Base-by-base conservation (phyloP, 2,888 invertebrate genomes). In the Masnerella sp. region DNA sequence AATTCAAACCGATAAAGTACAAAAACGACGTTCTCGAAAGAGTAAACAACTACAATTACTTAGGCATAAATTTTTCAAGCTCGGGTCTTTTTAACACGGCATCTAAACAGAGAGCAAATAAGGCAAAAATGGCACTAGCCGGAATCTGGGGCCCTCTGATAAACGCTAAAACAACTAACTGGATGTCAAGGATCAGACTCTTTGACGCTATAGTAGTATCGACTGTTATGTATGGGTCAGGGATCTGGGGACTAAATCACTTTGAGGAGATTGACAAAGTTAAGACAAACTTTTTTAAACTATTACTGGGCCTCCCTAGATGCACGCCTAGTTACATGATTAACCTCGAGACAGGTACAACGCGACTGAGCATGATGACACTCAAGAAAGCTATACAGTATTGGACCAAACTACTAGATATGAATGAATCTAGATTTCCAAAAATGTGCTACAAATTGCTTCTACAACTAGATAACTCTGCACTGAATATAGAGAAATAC, bases 21-120 rank as follows among this genome's bases (percentile, higher is more conserved):
- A 22, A 34, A 7, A 12, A 18, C 2, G 17, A 0, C 0, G 17
- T 20, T 0, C 20, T 74, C 0, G 64, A 64, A 20, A 17, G 43
- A n/a, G 59, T 74, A 0, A 49, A 52, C 1, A 28, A 11, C 11
- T 74, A 69, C 12, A 14, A 20, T 0, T 74, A 74, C 11, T 36
- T 74, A 0, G 65, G 64, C 7, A 61, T 69, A 2, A 11, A 49
- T 1, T 70, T 70, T 9, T 8, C 36, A 12, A 8, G 45, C 1
- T 40, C 40, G 2, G 25, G 28, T 14, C 30, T 43, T n/a, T 20
- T 22, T 22, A 40, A 40, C 5, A 9, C 17, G n/a, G 68, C 73
- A 2, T 14, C 38, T 5, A 17, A 34, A 7, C 18, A 45, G 17
- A 30, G 51, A 28, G 45, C 9, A 64, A 4, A 17, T 5, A 40